Conservation (phyloP, 2,797 vertebrate species). For the Mus minutoides region DNA sequence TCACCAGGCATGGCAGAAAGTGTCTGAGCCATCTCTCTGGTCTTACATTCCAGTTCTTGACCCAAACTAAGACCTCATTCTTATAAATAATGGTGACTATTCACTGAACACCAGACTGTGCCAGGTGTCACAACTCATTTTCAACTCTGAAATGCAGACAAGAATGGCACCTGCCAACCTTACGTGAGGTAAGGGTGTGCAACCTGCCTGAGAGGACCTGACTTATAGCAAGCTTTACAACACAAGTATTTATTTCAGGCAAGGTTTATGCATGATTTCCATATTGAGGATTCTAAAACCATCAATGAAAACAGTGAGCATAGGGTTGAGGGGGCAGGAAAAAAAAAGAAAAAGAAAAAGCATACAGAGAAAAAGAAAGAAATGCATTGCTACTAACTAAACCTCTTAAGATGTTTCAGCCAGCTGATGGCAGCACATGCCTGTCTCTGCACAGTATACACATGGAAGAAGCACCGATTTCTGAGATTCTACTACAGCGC, state of each 20-base stretch:
- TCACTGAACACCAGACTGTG: background rate
- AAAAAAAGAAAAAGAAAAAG: background rate
- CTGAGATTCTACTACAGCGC: background rate
- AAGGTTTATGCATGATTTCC: background rate
- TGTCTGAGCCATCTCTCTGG: background rate
- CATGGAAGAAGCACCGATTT: background rate
- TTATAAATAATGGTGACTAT: background rate
- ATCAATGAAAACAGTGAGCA: background rate
- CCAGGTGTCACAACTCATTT: background rate
- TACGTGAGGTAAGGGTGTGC: background rate
- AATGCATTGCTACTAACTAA: background rate
- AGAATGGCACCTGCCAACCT: background rate
- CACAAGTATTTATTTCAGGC: background rate
- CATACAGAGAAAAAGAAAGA: background rate
- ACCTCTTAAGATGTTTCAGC: background rate
- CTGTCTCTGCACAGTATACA: background rate
- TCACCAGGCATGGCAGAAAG: background rate
- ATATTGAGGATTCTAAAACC: background rate
- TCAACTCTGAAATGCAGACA: background rate
- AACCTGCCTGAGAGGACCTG: accelerated
- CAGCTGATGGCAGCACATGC: slow-evolving; percentile 52
- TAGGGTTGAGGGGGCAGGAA: background rate
- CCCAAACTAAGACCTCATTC: background rate
- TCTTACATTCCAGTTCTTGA: background rate
- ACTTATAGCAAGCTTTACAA: background rate